Evolutionary conservation across 1,140 invertebrate species (phyloP), one percentile per base, ranked within the genome.

Genomic region (Drosophila navojoa): DNA sequence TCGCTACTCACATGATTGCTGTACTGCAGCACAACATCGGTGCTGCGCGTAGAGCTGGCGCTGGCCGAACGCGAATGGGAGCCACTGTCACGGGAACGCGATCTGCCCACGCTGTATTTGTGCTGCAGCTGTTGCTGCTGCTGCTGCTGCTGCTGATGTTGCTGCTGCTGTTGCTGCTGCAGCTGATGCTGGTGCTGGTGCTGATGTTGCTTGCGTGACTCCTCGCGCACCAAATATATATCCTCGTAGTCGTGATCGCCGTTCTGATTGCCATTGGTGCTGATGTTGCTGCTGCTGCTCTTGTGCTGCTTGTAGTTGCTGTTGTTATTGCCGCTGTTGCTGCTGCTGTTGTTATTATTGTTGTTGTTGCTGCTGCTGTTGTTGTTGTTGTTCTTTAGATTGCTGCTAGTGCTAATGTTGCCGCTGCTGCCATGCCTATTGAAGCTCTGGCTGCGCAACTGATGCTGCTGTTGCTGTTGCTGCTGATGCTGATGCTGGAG

Each of bases 181-280:
- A 64, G 50, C 3, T 62, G 32, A 71, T 71, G 76, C 10, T 68
- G 50, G 0, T 81, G 76, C 35, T 81, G 77, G 2, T 91, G 81
- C 16, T 81, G 82, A 32, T 86, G 82, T 35, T 86, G 81, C 75
- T 90, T 85, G 19, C 93, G 75, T 15, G 91, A 93, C 67, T 95
- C 94, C 47, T 95, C 94, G 29, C 94, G 92, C 9, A 95, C 93
- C 76, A 95, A 77, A 86, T 96, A 96, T 45, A 96, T 96, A 66
- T 96, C 95, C 90, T 96, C 95, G 78, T 96, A 96, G 79, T 96
- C 95, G 64, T 96, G 94, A 67, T 96, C 95, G 2, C 69, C 76
- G 25, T 62, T 71, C 60, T 57, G 52, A 67, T 71, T 71, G 53
- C 50, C 71, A 35, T 27, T 58, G 32, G 64, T 42, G 54, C 22